Evolutionary conservation across 35 echinoderm and acorn worm genomes (phyloP), one percentile per base, ranked within the genome.

Genomic region (Patiria miniata): DNA sequence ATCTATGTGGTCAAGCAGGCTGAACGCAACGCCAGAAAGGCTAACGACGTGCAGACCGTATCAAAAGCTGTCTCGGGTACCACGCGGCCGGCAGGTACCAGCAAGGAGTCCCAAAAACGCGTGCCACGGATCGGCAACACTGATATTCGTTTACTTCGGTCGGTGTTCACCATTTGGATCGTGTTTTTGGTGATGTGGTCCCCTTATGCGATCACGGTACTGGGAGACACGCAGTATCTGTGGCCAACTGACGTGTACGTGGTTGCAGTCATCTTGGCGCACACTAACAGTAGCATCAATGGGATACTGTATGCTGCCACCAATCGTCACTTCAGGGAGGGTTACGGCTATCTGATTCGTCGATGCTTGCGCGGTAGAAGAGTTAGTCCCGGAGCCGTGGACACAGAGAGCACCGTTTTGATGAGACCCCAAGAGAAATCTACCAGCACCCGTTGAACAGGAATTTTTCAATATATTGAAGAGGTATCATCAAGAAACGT

Each of bases 181-280:
- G 87, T 93, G 17, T 97, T 97, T 68, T 61, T 78, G 6, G 30
- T 92, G 15, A 97, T 93, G 91, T 97, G 94, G 94, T 47, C 87
- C 7, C 94, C 94, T 1, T 97, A 93, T 51, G 83, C 87, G 1
- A 53, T 90, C 21, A 61, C 89, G 8, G 83, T 93, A 38, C 77
- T 97, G 50, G 38, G 92, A 3, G 90, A 92, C 65, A 60, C 54
- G 16, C 17, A 86, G 19, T 38, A 53, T n/a, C 2, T 21, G 0
- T 88, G 81, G 79, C 79, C 94, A 1, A 33, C 55, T 7, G 53
- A 77, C 17, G 28, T 93, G 39, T 93, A 90, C 50, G 83, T 93
- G 36, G 47, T 89, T 16, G 79, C 91, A 2, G 91, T 88, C 29
- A 78, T 89, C 32, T 28, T 97, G 7, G 87, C 94, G 3, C 91